phyloP scores from a whole-genome alignment of 1,140 invertebrate species.

The Cardiocondyla obscurior region DNA sequence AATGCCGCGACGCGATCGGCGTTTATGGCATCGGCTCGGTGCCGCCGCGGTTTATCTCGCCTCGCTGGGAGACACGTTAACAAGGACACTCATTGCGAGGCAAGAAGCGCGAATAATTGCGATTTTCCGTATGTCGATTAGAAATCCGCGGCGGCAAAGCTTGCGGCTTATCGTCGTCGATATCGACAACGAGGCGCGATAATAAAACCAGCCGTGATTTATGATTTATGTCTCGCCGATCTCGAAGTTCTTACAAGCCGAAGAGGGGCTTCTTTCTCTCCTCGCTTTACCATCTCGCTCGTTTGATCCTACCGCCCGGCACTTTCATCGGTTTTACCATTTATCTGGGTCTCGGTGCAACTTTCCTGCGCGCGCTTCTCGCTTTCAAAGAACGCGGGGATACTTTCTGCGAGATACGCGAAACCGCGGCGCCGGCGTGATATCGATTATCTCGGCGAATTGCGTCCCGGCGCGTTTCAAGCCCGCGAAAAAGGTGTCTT shows the following conservation, averaged over 20 bases:
- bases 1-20: conserved; percentile 36
- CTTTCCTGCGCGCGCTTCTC: background rate
- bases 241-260: background rate
- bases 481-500: too few relatives aligned
- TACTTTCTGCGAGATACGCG: background rate
- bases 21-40: background rate
- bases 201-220: too few relatives aligned
- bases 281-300: too few relatives aligned
- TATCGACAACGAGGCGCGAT: too few relatives aligned
- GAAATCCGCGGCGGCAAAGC: background rate
- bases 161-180: too few relatives aligned
- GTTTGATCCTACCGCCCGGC: background rate
- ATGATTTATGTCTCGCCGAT: background rate
- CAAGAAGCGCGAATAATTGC: background rate
- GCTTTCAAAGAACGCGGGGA: background rate
- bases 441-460: too few relatives aligned
- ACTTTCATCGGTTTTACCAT: conserved; percentile 12
- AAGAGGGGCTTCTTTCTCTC: background rate
- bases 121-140: background rate
- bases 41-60: background rate
- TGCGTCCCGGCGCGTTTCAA: too few relatives aligned
- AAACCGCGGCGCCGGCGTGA: too few relatives aligned
- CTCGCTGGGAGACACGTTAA: background rate
- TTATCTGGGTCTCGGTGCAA: background rate
- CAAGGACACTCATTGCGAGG: background rate